Evolutionary conservation across 2,113 vertebrate species (phyloP).

Genomic region (Arenaria interpres): DNA sequence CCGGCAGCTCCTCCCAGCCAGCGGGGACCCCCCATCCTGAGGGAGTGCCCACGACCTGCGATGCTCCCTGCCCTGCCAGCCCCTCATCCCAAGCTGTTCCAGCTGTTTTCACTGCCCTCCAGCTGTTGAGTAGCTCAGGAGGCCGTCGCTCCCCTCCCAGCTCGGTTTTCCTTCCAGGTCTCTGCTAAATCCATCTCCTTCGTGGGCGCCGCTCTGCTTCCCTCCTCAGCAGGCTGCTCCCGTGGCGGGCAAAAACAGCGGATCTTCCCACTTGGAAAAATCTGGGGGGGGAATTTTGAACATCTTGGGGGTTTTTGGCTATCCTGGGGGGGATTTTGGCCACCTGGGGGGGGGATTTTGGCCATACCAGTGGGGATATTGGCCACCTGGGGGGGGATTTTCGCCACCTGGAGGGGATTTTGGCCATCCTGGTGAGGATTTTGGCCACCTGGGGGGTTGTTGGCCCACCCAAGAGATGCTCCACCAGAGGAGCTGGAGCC

Average conservation of each 20-base stretch:
- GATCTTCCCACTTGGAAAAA: neutral
- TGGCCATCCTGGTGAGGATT: neutral
- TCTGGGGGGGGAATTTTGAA: neutral
- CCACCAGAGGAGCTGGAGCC: neutral
- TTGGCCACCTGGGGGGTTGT: neutral
- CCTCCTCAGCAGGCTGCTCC: neutral
- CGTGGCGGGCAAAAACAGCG: neutral
- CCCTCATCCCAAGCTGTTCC: neutral
- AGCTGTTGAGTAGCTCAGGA: neutral
- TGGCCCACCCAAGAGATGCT: slow-evolving; percentile 18
- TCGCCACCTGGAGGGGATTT: neutral
- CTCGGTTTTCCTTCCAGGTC: slow-evolving; percentile 10
- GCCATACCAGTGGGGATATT: neutral
- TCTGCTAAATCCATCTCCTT: slow-evolving; percentile 50
- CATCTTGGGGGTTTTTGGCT: neutral
- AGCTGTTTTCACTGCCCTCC: neutral
- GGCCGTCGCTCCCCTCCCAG: neutral
- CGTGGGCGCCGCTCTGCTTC: neutral
- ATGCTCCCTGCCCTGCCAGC: neutral
- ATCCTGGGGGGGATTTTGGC: neutral
- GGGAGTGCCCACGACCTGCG: neutral
- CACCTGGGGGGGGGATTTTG: neutral
- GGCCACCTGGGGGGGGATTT: neutral
- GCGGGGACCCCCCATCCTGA: rapidly evolving
- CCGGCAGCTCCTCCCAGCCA: neutral